Conservation (phyloP, 2,888 invertebrate species). For the Diarsia dahlii region DNA sequence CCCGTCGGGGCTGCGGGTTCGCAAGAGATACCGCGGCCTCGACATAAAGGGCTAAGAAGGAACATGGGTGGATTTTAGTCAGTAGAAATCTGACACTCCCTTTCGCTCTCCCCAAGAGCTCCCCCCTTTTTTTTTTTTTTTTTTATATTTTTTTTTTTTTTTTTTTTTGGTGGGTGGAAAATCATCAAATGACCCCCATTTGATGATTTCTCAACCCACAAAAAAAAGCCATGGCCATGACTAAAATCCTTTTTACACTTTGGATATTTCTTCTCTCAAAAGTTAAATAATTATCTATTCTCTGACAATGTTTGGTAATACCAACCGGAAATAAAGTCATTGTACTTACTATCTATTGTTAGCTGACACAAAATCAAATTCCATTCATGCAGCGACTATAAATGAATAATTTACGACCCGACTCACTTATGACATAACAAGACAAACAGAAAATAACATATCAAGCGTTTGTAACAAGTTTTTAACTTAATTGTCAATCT, state of each 20-base stretch:
- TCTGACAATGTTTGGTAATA: neutral
- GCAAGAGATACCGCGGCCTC: no score
- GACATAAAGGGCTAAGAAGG: no score
- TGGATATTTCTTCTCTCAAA: neutral
- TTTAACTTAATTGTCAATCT: conserved; percentile 45
- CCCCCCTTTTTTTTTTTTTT: no score
- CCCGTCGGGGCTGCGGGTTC: no score
- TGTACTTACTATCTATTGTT: conserved; percentile 13
- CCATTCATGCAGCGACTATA: conserved; percentile 22
- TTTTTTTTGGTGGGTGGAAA: no score
- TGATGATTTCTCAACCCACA: no score
- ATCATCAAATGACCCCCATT: no score
- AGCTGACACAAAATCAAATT: conserved; percentile 39
- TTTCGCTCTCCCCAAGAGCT: no score
- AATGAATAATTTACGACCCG: conserved; percentile 46
- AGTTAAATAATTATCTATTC: neutral
- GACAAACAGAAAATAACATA: conserved; percentile 36
- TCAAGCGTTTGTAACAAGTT: conserved; percentile 23
- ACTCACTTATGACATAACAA: conserved; percentile 33
- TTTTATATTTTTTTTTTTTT: no score
- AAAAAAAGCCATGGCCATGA: no score
- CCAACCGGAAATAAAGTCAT: conserved; percentile 29
- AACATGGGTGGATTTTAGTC: no score
- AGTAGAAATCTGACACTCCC: no score
- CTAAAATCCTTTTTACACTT: neutral